Conservation (phyloP, 2,888 invertebrate genomes). For the Chironomus tentans region DNA sequence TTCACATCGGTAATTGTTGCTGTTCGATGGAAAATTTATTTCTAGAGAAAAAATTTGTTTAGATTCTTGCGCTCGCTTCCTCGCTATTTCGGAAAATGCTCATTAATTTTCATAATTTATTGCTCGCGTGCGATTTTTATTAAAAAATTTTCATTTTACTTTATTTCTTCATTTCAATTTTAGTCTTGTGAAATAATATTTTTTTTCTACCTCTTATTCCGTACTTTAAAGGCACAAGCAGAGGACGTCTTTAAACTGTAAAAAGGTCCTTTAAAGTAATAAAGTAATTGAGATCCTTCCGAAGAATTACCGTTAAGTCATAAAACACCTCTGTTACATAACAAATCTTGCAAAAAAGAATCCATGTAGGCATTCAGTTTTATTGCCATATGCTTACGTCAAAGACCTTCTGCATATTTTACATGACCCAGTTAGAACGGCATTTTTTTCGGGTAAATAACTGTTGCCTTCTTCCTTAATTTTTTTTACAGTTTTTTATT, state of each 20-base stretch:
- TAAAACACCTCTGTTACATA: slow-evolving; percentile 19
- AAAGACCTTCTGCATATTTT: slow-evolving; percentile 11
- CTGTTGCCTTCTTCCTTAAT: background rate
- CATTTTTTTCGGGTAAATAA: slow-evolving; percentile 17
- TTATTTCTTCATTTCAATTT: background rate
- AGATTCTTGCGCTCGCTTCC: background rate
- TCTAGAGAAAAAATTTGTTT: background rate
- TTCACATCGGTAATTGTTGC: too few relatives aligned
- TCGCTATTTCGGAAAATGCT: background rate
- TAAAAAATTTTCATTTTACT: background rate
- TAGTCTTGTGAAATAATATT: background rate
- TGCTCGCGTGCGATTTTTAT: background rate
- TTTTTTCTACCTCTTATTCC: background rate
- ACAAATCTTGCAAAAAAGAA: background rate
- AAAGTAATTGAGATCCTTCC: background rate
- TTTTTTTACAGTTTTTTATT: background rate
- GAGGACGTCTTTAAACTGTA: background rate
- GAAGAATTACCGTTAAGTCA: slow-evolving; percentile 3
- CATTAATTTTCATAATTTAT: background rate
- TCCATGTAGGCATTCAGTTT: background rate
- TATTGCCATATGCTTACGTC: background rate
- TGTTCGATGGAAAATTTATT: background rate
- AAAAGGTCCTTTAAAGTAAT: too few relatives aligned
- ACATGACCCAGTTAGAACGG: slow-evolving; percentile 25
- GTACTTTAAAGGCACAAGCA: background rate